phyloP scores from a whole-genome alignment of 2,797 vertebrate species.

The Amblyopsis hoosieri region DNA sequence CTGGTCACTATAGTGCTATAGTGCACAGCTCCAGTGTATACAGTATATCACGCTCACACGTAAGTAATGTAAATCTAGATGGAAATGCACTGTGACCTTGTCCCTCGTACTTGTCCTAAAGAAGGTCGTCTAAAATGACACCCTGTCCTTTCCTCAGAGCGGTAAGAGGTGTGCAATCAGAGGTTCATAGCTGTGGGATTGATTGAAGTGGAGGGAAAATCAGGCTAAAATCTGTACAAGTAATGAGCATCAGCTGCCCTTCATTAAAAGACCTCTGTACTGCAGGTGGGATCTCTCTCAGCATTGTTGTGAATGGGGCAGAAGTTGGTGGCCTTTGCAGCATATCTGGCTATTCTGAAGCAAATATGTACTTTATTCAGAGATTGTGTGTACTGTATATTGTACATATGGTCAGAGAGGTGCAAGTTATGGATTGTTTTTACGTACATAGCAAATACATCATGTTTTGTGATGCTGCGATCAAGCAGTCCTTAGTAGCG shows the following conservation, averaged over 20 bases:
- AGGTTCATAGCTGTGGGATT: slow-evolving; percentile 13
- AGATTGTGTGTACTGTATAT: too few relatives aligned
- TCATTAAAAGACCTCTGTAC: too few relatives aligned
- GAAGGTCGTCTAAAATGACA: slow-evolving; percentile 20
- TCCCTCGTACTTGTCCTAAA: slow-evolving; percentile 33
- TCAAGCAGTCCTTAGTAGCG: not conserved
- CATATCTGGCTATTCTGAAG: too few relatives aligned
- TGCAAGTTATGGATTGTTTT: too few relatives aligned
- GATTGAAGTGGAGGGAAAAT: slow-evolving; percentile 3
- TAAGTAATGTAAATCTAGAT: slow-evolving; percentile 52
- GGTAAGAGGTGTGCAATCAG: slow-evolving; percentile 7
- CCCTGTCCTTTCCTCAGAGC: not conserved
- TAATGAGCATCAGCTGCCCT: too few relatives aligned
- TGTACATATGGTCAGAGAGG: too few relatives aligned
- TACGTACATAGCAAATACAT: not conserved
- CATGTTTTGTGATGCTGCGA: not conserved
- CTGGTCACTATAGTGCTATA: not conserved
- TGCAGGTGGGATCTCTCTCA: too few relatives aligned
- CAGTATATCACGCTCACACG: not conserved
- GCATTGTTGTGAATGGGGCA: too few relatives aligned
- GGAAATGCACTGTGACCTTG: slow-evolving; percentile 59
- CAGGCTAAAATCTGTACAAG: not conserved
- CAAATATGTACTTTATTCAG: too few relatives aligned
- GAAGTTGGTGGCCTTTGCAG: too few relatives aligned
- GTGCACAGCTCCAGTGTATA: too few relatives aligned